phyloP scores from a whole-genome alignment of 2,113 vertebrate genomes.

The Brienomyrus longianalis region DNA sequence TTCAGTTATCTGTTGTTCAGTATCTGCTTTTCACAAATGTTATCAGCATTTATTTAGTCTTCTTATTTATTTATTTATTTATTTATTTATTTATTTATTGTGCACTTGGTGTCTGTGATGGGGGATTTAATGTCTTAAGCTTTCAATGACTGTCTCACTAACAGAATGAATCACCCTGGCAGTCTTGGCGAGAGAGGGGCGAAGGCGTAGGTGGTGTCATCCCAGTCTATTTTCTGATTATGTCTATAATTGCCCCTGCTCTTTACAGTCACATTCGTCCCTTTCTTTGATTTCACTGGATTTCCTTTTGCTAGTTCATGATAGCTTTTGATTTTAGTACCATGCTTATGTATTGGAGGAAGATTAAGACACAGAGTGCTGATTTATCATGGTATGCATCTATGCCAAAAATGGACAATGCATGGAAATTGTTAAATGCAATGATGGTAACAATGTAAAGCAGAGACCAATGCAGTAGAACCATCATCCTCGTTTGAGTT shows the following conservation, averaged over 20 bases:
- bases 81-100: conserved; percentile 9
- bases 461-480: not conserved
- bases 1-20: not conserved
- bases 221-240: conserved; percentile 20
- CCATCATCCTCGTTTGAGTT: not conserved
- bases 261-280: conserved; percentile 9
- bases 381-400: not conserved
- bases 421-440: not conserved
- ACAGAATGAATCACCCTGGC: conserved; percentile 17
- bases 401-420: not conserved
- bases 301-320: conserved; percentile 5
- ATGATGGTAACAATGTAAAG: not conserved
- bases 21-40: not conserved
- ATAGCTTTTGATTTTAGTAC: not conserved
- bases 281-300: not conserved
- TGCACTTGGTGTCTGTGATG: not conserved
- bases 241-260: conserved; percentile 5
- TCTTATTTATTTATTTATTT: conserved; percentile 10
- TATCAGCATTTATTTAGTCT: no score
- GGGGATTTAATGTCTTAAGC: not conserved
- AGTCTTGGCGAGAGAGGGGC: conserved; percentile 11
- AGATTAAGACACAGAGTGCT: not conserved
- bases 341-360: not conserved
- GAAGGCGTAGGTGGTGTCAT: conserved; percentile 1
- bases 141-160: conserved; percentile 20